Conservation (phyloP, 2,888 invertebrate species). For the Geotrupes spiniger region DNA sequence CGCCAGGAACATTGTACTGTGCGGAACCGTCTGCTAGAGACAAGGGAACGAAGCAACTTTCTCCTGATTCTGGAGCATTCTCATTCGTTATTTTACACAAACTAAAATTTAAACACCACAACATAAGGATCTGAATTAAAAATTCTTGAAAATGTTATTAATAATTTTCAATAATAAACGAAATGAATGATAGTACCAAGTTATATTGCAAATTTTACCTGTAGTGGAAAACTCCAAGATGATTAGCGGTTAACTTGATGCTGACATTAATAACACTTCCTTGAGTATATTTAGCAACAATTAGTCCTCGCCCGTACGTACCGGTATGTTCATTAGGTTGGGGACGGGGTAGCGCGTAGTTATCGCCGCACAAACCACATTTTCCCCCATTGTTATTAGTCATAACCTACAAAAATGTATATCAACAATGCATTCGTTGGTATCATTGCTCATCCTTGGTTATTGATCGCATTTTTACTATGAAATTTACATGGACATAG, state of each 20-base stretch:
- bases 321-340: slow-evolving; percentile 50
- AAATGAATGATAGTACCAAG: too few species aligned
- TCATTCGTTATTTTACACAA: slow-evolving; percentile 33
- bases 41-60: slow-evolving; percentile 36
- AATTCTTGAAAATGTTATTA: too few species aligned
- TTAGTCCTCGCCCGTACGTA: slow-evolving; percentile 48
- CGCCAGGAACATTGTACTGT: slow-evolving; percentile 27
- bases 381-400: slow-evolving; percentile 28
- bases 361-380: slow-evolving; percentile 49
- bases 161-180: too few species aligned
- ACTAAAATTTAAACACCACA: slow-evolving; percentile 10
- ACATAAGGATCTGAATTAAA: too few species aligned
- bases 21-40: slow-evolving; percentile 30
- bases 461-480: too few species aligned
- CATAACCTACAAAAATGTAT: too few species aligned
- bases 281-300: slow-evolving; percentile 42
- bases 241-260: slow-evolving; percentile 48
- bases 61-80: slow-evolving; percentile 32
- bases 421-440: too few species aligned
- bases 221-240: slow-evolving; percentile 42
- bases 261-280: slow-evolving; percentile 40
- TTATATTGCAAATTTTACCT: slow-evolving; percentile 34
- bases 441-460: too few species aligned
- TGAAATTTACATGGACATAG: too few species aligned
- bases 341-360: slow-evolving; percentile 41